A percentile compares a stretch with the other conserved stretches of the same genome.
These are phyloP conservation scores for Lottia scabra DNA, from an alignment of 2,888 invertebrate species.

Conservation along the genomic window DNA sequence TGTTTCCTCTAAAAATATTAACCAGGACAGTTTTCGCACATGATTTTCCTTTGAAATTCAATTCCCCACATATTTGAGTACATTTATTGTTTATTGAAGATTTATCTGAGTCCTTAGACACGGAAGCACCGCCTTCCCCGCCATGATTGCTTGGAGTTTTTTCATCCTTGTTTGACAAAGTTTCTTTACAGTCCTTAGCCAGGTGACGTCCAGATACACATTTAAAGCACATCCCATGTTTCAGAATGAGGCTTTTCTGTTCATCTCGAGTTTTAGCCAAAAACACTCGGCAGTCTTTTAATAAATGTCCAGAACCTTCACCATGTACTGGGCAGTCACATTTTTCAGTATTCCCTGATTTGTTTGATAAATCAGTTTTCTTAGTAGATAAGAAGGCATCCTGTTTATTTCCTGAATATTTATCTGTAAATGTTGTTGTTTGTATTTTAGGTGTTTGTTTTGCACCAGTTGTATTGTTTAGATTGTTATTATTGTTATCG, in stretches of 20 bases:
- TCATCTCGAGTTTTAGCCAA: neutral
- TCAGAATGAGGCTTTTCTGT: neutral
- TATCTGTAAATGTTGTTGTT: no score
- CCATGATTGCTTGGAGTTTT: slow-evolving; percentile 7
- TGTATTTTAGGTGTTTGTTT: no score
- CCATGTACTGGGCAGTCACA: neutral
- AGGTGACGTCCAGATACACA: slow-evolving; percentile 17
- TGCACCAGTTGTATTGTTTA: neutral
- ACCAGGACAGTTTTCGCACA: slow-evolving; percentile 24
- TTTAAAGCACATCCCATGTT: slow-evolving; percentile 8
- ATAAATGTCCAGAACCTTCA: neutral
- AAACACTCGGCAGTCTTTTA: neutral
- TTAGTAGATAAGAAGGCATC: no score
- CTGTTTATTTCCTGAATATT: no score
- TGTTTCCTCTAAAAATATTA: slow-evolving; percentile 12
- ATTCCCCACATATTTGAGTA: no score
- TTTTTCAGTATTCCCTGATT: neutral
- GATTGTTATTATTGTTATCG: neutral
- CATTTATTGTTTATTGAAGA: no score
- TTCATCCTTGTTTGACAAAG: neutral
- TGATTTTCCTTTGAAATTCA: slow-evolving; percentile 21
- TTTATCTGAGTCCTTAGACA: neutral
- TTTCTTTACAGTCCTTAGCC: neutral
- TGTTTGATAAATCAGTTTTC: neutral
- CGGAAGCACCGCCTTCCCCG: slow-evolving; percentile 13